These are phyloP conservation scores for Miniopterus natalensis DNA, from an alignment of 2,113 vertebrate species.

Conservation along the genomic window DNA sequence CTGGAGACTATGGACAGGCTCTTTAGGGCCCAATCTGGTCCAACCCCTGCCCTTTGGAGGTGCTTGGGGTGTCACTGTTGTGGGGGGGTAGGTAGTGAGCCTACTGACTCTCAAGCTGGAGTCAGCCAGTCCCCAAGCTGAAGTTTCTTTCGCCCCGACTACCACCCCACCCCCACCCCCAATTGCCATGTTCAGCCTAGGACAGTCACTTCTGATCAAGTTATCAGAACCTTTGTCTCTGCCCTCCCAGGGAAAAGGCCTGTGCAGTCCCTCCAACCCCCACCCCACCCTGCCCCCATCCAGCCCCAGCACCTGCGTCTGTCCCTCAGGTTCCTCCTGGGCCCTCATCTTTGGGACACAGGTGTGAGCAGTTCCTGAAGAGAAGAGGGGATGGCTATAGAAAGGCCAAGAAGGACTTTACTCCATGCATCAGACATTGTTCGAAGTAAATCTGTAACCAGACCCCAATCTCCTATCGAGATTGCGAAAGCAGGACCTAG, in stretches of 20 bases:
- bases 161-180: not conserved
- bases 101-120: not conserved
- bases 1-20: not conserved
- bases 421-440: constrained; percentile 77
- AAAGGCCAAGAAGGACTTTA: constrained; percentile 81
- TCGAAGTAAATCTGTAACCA: constrained; percentile 83
- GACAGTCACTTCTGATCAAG: not conserved
- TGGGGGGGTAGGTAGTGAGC: not conserved
- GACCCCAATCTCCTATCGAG: not conserved
- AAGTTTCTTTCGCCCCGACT: not conserved
- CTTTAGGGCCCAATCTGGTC: not conserved
- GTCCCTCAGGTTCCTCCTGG: constrained; percentile 57
- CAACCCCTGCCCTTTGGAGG: not conserved
- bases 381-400: constrained; percentile 48
- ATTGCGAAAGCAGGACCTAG: constrained; percentile 75
- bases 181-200: not conserved
- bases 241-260: not conserved
- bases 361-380: constrained; percentile 70
- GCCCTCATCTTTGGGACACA: constrained; percentile 71
- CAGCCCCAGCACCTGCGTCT: constrained; percentile 62
- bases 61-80: not conserved
- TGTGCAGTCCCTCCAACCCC: not conserved
- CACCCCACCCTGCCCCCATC: not conserved
- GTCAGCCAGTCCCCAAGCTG: not conserved
- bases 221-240: constrained; percentile 24